A percentile compares a stretch with the other conserved stretches of the same genome.
Conservation (phyloP, 2,113 vertebrate genomes). For the Condylura cristata region DNA sequence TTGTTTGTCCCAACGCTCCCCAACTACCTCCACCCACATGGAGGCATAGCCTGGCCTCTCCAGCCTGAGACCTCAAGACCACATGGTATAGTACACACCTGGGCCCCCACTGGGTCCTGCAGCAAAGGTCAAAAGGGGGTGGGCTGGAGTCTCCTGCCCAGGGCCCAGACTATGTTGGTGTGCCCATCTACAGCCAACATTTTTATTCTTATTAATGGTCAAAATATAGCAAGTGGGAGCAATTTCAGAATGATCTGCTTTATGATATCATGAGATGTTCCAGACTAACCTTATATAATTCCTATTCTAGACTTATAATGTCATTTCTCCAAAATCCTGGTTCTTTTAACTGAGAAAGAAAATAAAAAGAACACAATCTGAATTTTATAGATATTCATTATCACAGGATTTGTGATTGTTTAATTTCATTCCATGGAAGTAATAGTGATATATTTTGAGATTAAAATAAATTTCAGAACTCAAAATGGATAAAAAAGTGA, state of each 20-base stretch:
- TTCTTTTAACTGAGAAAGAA: background rate
- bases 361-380: background rate
- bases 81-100: too few species aligned
- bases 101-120: too few species aligned
- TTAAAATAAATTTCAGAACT: background rate
- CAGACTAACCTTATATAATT: background rate
- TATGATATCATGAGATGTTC: background rate
- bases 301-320: background rate
- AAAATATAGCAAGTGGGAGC: background rate
- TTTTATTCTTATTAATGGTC: background rate
- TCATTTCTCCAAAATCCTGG: background rate
- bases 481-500: too few species aligned
- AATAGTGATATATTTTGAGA: background rate
- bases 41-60: too few species aligned
- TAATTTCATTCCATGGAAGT: background rate
- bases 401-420: background rate
- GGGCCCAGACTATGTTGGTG: too few species aligned
- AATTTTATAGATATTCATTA: background rate
- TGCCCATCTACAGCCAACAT: background rate
- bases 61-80: too few species aligned
- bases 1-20: too few species aligned
- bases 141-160: too few species aligned
- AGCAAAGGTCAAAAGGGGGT: too few species aligned
- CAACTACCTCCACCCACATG: too few species aligned
- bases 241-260: background rate